These are phyloP conservation scores for Heterochromis multidens DNA, from an alignment of 2,113 vertebrate genomes.

Conservation along the genomic window DNA sequence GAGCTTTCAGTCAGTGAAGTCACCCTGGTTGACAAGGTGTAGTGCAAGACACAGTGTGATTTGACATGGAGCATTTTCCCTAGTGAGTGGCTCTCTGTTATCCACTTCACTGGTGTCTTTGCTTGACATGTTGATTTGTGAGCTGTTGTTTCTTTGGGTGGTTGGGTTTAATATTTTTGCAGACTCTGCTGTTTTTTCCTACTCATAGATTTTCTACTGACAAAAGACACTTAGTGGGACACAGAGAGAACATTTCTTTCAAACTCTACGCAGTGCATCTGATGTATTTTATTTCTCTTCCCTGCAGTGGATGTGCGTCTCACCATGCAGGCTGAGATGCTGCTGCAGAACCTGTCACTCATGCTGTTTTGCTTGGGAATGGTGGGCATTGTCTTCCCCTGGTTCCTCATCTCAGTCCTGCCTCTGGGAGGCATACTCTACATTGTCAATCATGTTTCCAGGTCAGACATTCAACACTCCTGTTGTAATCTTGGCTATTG, in stretches of 20 bases:
- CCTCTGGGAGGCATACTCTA: constrained; percentile 76
- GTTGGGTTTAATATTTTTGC: constrained; percentile 4
- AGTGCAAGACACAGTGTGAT: constrained; percentile 32
- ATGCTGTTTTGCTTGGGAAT: constrained; percentile 79
- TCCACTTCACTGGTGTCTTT: constrained; percentile 32
- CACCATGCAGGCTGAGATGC: constrained; percentile 78
- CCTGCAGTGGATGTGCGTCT: constrained; percentile 80
- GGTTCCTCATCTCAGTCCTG: constrained; percentile 79
- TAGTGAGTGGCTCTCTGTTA: constrained; percentile 15
- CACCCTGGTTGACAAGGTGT: constrained; percentile 45
- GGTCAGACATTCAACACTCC: constrained; percentile 59
- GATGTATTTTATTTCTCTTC: not conserved
- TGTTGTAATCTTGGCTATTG: not conserved
- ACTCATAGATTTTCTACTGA: not conserved
- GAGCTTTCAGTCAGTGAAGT: constrained; percentile 41
- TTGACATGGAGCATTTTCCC: constrained; percentile 26
- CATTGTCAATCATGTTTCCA: constrained; percentile 76
- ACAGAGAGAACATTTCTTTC: not conserved
- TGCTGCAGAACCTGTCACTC: constrained; percentile 81
- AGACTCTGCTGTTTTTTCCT: not conserved
- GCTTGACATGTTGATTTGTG: constrained; percentile 23
- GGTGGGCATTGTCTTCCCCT: constrained; percentile 79
- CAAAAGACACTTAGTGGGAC: not conserved
- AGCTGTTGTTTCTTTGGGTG: not conserved
- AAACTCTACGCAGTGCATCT: not conserved